phyloP scores from a whole-genome alignment of 2,888 invertebrate genomes.

The Lydus trimaculatus region DNA sequence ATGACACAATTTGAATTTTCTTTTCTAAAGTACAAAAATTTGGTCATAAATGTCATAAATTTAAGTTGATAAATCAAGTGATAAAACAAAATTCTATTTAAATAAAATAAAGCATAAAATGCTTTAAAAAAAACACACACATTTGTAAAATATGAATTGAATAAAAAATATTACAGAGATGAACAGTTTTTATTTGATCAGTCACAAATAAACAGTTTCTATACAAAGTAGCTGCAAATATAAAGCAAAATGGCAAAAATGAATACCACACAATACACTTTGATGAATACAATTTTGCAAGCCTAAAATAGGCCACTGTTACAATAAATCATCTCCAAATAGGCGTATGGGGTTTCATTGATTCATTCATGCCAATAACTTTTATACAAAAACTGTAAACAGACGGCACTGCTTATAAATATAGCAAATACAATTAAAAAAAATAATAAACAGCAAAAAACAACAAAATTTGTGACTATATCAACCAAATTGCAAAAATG shows the following conservation, averaged over 20 bases:
- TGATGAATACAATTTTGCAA: slow-evolving; percentile 30
- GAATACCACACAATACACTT: slow-evolving; percentile 35
- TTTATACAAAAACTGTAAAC: slow-evolving; percentile 21
- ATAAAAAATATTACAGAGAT: slow-evolving; percentile 34
- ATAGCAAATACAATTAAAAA: not conserved
- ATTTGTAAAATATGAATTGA: slow-evolving; percentile 17
- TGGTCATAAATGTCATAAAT: slow-evolving; percentile 21
- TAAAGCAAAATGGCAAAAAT: slow-evolving; percentile 43
- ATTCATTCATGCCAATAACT: slow-evolving; percentile 34
- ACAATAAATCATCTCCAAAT: slow-evolving; percentile 36
- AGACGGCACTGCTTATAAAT: slow-evolving; percentile 11
- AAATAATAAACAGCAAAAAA: not conserved
- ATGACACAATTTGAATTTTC: not conserved
- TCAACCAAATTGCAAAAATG: not conserved
- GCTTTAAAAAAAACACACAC: slow-evolving; percentile 14
- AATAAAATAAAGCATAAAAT: slow-evolving; percentile 27
- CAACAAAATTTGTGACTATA: not conserved
- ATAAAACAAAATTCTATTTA: slow-evolving; percentile 24
- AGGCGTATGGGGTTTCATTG: slow-evolving; percentile 36
- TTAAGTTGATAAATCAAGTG: slow-evolving; percentile 24
- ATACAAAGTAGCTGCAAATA: slow-evolving; percentile 51
- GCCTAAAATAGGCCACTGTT: slow-evolving; percentile 36
- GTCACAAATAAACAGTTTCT: slow-evolving; percentile 56
- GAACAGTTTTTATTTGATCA: slow-evolving; percentile 52
- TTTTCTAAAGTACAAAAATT: slow-evolving; percentile 8